Conservation (phyloP, 2,888 invertebrate species). For the Phyllotreta cruciferae region DNA sequence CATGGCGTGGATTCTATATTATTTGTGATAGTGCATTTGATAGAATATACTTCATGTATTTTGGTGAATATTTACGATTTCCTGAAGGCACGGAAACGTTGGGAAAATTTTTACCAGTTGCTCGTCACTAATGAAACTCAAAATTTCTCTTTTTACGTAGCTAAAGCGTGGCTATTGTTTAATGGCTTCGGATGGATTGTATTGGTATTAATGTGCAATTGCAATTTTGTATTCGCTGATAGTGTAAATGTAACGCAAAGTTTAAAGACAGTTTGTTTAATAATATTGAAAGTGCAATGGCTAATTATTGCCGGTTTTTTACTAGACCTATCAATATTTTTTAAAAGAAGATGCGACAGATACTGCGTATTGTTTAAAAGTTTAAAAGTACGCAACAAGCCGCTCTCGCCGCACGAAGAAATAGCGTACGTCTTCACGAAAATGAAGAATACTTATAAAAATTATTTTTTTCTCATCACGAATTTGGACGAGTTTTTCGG, state of each 20-base stretch:
- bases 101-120: no score
- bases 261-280: background rate
- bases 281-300: background rate
- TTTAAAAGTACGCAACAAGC: background rate
- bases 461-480: background rate
- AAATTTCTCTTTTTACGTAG: no score
- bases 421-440: background rate
- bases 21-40: no score
- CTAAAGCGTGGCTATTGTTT: no score
- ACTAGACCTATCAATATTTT: background rate
- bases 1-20: no score
- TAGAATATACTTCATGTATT: no score
- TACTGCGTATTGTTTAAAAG: background rate
- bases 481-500: slow-evolving; percentile 8
- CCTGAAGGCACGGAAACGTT: no score
- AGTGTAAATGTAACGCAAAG: background rate
- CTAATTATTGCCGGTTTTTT: background rate
- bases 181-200: no score
- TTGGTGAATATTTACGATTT: no score
- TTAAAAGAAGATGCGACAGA: background rate
- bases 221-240: no score
- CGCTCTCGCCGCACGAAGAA: background rate
- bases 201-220: no score
- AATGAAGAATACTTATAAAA: slow-evolving; percentile 3
- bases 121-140: no score